Evolutionary conservation across 37 sponge, comb jelly and placozoan species (phyloP), one percentile per base, ranked within the genome.

Genomic region (Hormiphora californensis): DNA sequence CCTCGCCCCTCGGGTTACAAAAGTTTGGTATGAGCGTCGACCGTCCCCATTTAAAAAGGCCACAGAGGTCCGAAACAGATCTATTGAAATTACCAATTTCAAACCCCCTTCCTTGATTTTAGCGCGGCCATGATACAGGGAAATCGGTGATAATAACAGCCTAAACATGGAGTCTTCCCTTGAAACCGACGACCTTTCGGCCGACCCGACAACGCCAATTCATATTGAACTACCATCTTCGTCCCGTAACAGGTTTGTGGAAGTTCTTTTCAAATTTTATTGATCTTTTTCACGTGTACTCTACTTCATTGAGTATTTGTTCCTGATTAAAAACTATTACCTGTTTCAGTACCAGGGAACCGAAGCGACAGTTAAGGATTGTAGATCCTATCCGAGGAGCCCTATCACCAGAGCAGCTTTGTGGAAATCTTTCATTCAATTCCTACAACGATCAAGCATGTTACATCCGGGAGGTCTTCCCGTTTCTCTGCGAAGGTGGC

Each of bases 161-260:
- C n/a, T n/a, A n/a, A n/a, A n/a, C n/a, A 67, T 67, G 68, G 68
- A 67, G 12, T 34, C 68, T 36, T 67, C 68, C 9, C 19, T 67
- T 4, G 68, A 67, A 30, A 36, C 68, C 15, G 68, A 67, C 35
- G 68, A 67, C 2, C 35, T 67, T 39, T 36, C 21, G 31, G 68
- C 39, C 19, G 68, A 67, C 19, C 35, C 35, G 4, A 34, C 31
- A 36, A 39, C 68, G 31, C 30, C 68, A 32, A 21, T 21, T 19
- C 68, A 67, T 30, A 67, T 67, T 28, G 68, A 67, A 30, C 31
- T 67, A 9, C 68, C 68, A 5, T 67, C 68, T 28, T 67, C 68
- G 35, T 67, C 68, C 8, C 3, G 68, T 7, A 67, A 39, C 68
- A 67, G 68, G 68, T 67, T 36, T 19, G 38, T 34, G 17, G 12